These are phyloP conservation scores for Uloborus diversus DNA, from an alignment of 1,140 invertebrate genomes.

Conservation along the genomic window DNA sequence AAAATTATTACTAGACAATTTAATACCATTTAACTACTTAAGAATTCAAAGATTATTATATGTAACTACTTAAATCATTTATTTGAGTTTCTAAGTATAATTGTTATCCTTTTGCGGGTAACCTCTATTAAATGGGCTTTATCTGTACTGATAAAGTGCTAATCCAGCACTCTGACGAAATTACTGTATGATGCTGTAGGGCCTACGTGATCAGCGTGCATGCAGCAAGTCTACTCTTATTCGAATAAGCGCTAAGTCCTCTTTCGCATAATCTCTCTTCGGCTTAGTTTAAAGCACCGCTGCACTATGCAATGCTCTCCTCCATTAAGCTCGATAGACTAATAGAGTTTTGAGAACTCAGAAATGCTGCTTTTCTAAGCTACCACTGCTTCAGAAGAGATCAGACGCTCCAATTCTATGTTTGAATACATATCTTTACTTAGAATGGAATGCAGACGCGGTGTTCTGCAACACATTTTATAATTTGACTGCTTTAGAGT, in stretches of 20 bases:
- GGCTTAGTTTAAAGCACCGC: conserved; percentile 32
- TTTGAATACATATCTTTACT: no score
- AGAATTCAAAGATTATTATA: no score
- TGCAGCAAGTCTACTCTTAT: conserved; percentile 20
- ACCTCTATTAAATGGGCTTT: conserved; percentile 41
- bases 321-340: conserved; percentile 39
- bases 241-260: conserved; percentile 44
- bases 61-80: no score
- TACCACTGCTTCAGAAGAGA: not conserved
- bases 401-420: no score
- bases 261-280: conserved; percentile 40
- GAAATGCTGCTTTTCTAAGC: not conserved
- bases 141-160: conserved; percentile 41
- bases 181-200: conserved; percentile 26
- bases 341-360: conserved; percentile 8
- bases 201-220: conserved; percentile 21
- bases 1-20: no score
- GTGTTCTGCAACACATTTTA: no score
- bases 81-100: no score
- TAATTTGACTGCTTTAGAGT: no score
- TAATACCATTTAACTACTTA: no score
- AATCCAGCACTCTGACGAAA: conserved; percentile 49
- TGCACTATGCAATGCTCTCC: conserved; percentile 23
- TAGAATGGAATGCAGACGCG: no score
- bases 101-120: no score